A percentile compares a stretch with the other conserved stretches of the same genome.
These are phyloP conservation scores for Lepidochrysops patricia DNA, from an alignment of 2,888 invertebrate genomes.

Conservation along the genomic window DNA sequence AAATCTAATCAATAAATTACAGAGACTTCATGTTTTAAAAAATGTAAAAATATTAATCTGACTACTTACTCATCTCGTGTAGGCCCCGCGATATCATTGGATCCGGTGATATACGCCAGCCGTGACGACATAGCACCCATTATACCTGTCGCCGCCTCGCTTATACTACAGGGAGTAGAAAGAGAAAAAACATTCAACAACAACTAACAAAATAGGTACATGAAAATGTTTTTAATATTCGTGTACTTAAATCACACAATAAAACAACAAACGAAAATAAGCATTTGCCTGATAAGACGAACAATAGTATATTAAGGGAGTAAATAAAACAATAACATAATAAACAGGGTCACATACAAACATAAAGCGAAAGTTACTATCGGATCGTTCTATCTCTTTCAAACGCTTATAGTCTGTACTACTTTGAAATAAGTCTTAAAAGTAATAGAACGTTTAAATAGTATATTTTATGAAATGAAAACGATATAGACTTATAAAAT, in stretches of 20 bases:
- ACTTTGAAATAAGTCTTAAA: neutral
- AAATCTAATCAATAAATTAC: no score
- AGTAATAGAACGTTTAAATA: neutral
- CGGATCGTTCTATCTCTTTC: neutral
- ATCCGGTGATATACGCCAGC: conserved; percentile 73
- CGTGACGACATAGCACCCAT: conserved; percentile 76
- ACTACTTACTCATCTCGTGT: conserved; percentile 63
- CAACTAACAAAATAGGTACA: neutral
- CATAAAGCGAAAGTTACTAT: neutral
- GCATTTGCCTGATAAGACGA: no score
- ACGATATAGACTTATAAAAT: neutral
- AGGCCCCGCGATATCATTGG: conserved; percentile 55
- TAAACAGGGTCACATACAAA: neutral
- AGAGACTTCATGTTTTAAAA: no score
- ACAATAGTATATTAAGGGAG: no score
- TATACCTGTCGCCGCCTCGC: conserved; percentile 71
- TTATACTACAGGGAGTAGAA: conserved; percentile 47
- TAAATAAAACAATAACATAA: neutral
- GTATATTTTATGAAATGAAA: neutral
- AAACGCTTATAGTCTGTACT: neutral
- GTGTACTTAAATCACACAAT: no score
- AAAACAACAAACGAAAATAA: no score
- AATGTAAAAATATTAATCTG: no score
- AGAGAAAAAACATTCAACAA: conserved; percentile 10
- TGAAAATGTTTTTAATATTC: no score